Conservation (phyloP, 2,888 invertebrate species). For the Acanthopleura granulata region DNA sequence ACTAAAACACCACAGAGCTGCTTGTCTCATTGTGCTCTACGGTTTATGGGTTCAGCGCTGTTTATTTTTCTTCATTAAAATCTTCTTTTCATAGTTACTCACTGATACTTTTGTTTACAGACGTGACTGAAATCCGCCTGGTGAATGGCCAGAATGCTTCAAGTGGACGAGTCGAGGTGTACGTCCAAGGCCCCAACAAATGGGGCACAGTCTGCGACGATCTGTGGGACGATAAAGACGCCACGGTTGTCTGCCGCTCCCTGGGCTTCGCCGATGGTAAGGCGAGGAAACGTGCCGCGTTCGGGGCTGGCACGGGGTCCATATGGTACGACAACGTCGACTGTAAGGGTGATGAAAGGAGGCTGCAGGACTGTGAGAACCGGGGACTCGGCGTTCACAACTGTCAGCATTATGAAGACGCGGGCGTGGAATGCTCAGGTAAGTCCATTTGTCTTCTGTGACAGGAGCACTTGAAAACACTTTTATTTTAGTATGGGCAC, state of each 20-base stretch:
- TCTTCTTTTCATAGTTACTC: background rate
- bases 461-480: too few species aligned
- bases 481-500: too few species aligned
- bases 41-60: too few species aligned
- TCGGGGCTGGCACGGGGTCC: constrained; percentile 43
- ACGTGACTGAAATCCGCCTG: constrained; percentile 74
- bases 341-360: constrained; percentile 45
- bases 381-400: constrained; percentile 48
- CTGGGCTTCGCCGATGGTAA: constrained; percentile 49
- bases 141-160: constrained; percentile 73
- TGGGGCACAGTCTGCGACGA: constrained; percentile 64
- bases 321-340: constrained; percentile 58
- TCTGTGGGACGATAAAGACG: constrained; percentile 53
- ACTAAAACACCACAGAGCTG: too few species aligned
- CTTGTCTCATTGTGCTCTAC: too few species aligned
- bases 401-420: constrained; percentile 53
- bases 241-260: constrained; percentile 51
- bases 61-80: too few species aligned
- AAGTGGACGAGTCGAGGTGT: constrained; percentile 80
- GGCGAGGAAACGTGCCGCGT: constrained; percentile 37
- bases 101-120: constrained; percentile 34
- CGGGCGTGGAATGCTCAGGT: constrained; percentile 49
- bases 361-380: constrained; percentile 42
- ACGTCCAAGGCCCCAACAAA: constrained; percentile 44
- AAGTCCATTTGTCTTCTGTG: constrained; percentile 21